Base-by-base conservation (phyloP, 2,888 invertebrate species). In the Heliothis peltigera region DNA sequence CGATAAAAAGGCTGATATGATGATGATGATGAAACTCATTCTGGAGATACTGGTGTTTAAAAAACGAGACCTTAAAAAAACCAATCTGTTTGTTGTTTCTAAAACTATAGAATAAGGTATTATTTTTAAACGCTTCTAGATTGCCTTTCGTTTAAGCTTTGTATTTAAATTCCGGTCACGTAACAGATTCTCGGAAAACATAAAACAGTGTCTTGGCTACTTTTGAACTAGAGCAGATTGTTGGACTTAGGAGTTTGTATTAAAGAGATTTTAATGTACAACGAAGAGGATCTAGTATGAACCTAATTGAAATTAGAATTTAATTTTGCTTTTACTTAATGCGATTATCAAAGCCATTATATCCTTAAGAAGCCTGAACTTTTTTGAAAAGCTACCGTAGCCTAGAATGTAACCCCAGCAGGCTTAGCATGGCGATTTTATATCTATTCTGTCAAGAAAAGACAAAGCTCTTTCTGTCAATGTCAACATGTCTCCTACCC, bases 111-210 rank as follows among this genome's bases (percentile, higher is more conserved):
- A 48, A 43, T 7, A 22, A 0, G 22, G 0, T 39, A n/a, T 28
- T 42, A 4, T 71, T 48, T 32, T 49, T 54, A 17, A 10, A 17
- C 28, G 17, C n/a, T 39, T n/a, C 19, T 32, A 49, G 53, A 46
- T 67, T 44, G 44, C 43, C 48, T 62, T 44, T 53, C 25, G 49
- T 32, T 49, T 46, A 68, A 64, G 48, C 54, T 19, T 2, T 19
- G 12, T 42, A 15, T 22, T 54, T 28, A 8, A 51, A 49, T 49
- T 54, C 17, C 17, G n/a, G 64, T 68, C 67, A 68, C 67, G 67
- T 49, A 72, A 44, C 28, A 49, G 48, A 8, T 51, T 44, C 44
- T 49, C 54, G 25, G 25, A 72, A 67, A 72, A 64, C 35, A 54
- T 54, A 17, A 19, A 21, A 49, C 15, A 35, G n/a, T 19, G 35